phyloP scores from a whole-genome alignment of 2,888 invertebrate genomes.

The Arge pagana region DNA sequence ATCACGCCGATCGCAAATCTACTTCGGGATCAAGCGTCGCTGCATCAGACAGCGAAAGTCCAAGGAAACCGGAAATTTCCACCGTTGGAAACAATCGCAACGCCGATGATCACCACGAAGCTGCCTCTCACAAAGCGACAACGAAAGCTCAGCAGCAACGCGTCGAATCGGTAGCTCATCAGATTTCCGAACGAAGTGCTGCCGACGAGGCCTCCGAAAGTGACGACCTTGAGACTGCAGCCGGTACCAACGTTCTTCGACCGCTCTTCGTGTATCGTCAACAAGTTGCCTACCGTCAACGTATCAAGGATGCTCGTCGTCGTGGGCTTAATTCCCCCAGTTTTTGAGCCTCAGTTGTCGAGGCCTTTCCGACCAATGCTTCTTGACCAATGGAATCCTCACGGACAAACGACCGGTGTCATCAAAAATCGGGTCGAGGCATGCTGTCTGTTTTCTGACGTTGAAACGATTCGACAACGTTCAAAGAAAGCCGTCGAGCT shows the following conservation, averaged over 20 bases:
- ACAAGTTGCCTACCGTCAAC: conserved; percentile 51
- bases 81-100: not conserved
- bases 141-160: not conserved
- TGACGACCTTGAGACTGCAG: conserved; percentile 50
- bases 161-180: not conserved
- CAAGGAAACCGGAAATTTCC: not conserved
- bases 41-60: not conserved
- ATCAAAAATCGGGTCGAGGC: too few species aligned
- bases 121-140: not conserved
- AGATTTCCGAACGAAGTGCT: conserved; percentile 29
- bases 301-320: conserved; percentile 40
- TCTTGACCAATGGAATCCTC: too few species aligned
- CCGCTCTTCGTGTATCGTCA: conserved; percentile 54
- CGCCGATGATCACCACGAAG: not conserved
- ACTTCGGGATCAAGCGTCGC: not conserved
- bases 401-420: too few species aligned
- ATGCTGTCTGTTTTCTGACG: too few species aligned
- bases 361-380: too few species aligned
- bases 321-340: too few species aligned
- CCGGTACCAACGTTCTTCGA: conserved; percentile 51
- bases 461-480: too few species aligned
- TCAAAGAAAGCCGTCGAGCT: too few species aligned
- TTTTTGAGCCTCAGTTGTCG: conserved; percentile 5
- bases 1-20: not conserved
- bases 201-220: conserved; percentile 14